Percentiles rank a stretch among this genome's conserved stretches.
Evolutionary conservation across 2,113 vertebrate genomes (phyloP).

Genomic region (Mobula birostris): DNA sequence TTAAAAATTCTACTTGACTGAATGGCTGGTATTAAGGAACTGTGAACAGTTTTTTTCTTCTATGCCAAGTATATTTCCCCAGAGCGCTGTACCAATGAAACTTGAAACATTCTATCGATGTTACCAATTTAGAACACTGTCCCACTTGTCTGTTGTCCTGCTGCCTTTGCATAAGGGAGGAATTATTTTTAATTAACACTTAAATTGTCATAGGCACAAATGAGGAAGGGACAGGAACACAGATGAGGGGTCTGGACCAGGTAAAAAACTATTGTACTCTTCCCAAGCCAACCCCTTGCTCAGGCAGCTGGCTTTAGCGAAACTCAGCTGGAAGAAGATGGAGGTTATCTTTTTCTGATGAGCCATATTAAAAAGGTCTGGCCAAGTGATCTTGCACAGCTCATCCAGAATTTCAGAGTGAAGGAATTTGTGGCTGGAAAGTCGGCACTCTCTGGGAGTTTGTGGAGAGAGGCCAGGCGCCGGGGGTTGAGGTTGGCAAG

Average conservation of each 20-base stretch:
- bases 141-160: slow-evolving; percentile 24
- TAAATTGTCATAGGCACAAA: slow-evolving; percentile 29
- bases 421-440: background rate
- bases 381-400: background rate
- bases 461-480: background rate
- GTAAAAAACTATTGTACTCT: background rate
- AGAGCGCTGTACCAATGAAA: slow-evolving; percentile 12
- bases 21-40: slow-evolving; percentile 26
- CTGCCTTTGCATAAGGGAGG: slow-evolving; percentile 17
- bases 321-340: background rate
- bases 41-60: background rate
- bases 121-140: slow-evolving; percentile 30
- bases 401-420: background rate
- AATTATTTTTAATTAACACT: slow-evolving; percentile 36
- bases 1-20: slow-evolving; percentile 34
- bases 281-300: background rate
- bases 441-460: too few relatives aligned
- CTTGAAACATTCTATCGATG: slow-evolving; percentile 31
- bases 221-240: background rate
- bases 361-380: background rate
- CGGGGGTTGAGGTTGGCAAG: background rate
- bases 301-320: background rate
- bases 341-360: background rate
- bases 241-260: background rate
- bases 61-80: slow-evolving; percentile 24